Evolutionary conservation across 2,797 vertebrate genomes (phyloP), one percentile per base, ranked within the genome.

Genomic region (Sternotherus odoratus): DNA sequence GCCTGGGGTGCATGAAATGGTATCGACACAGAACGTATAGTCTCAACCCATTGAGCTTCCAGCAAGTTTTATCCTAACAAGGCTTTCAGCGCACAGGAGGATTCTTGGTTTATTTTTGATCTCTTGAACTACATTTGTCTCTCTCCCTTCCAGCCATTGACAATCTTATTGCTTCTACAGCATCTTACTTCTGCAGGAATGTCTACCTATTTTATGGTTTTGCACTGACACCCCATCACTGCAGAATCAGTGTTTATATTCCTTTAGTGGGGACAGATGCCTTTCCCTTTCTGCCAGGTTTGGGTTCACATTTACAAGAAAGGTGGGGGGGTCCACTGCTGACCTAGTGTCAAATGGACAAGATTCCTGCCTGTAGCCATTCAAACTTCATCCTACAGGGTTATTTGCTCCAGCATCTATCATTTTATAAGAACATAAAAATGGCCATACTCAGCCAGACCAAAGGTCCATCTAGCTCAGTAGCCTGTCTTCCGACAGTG

Each of bases 181-280:
- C 49, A 12, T 53, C 48, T 53, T 56, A 60, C 60, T 33, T 1
- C 2, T 0, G 5, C 77, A 23, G 0, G 0, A n/a, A 13, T 51
- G 4, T 46, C 46, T 15, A 2, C 30, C 2, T 0, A 4, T 9
- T 36, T 12, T 11, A 82, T 17, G 12, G 0, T 60, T 83, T 33
- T 60, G 43, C 36, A 72, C 56, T 53, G 79, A 43, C 33, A 19
- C 9, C 9, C 72, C 86, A 7, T 4, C 57, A 54, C 6, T 39
- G n/a, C 4, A 48, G 69, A 56, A 33, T 46, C n/a, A 8, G 2
- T 80, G 48, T 75, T 75, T 24, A 3, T 16, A 28, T 48, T 48
- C 39, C 39, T 21, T 4, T 21, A 69, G 21, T 36, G 8, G 21
- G 63, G 24, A 43, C 28, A 28, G 46, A 15, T 13, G 48, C 72